Base-by-base conservation (phyloP, 2,797 vertebrate genomes). In the Arrhamphus sclerolepis region DNA sequence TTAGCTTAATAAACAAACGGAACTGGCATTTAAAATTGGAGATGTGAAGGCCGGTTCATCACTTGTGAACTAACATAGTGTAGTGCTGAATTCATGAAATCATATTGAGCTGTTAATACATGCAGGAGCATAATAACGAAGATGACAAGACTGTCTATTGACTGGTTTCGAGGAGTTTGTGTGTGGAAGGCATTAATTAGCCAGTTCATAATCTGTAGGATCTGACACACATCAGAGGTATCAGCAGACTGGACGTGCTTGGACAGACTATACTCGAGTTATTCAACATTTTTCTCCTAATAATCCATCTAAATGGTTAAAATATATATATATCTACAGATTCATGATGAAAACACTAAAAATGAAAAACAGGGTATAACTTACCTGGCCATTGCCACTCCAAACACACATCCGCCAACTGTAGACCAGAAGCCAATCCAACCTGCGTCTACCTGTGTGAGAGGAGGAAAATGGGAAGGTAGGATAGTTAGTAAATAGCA, bases 351-450 rank as follows among this genome's bases (percentile, higher is more conserved):
- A 39, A 62, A 26, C 14, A n/a, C n/a, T n/a, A n/a, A 1, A 0
- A 2, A 9, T 5, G 2, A 21, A 46, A 9, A 44, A 14, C 2
- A 6, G 17, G 18, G 10, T 24, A 11, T 3, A 50, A 26, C 89
- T 90, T 84, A 99, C 98, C 97, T 95, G 83, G 97, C 97, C 89
- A 98, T 95, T 16, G 94, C 95, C 73, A 99, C 93, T 74, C 98
- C 98, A 85, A 98, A 94, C 75, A 98, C 92, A 84, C 98, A 98
- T 55, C 98, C 97, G 56, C 97, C 98, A 57, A 98, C 89, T 40
- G 92, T 92, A 20, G 97, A 98, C 96, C 97, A 99, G 92, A 99
- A 99, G 54, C 98, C 98, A 74, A 99, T 97, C 97, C 97, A 99
- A 72, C 98, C 97, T 54, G 98, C 98, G 70, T 98, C 95, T 61